Evolutionary conservation across 2,888 invertebrate species (phyloP).

Genomic region (Oscheius sp.): DNA sequence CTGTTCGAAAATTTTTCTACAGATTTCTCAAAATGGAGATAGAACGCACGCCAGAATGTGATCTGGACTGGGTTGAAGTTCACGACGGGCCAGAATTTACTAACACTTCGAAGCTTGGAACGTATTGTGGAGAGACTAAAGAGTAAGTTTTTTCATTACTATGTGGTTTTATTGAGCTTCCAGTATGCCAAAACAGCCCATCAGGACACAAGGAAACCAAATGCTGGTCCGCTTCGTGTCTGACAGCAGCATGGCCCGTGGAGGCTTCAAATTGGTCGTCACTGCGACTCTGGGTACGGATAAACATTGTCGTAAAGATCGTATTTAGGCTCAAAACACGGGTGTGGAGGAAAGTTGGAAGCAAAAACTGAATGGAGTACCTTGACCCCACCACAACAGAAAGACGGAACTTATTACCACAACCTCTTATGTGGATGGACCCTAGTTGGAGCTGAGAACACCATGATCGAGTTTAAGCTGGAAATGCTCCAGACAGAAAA

Average conservation of each 20-base stretch:
- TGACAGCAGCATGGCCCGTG: constrained; percentile 56
- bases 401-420: constrained; percentile 53
- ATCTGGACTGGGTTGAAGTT: constrained; percentile 65
- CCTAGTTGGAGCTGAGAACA: constrained; percentile 46
- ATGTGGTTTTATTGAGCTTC: constrained; percentile 9
- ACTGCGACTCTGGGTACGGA: constrained; percentile 59
- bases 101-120: constrained; percentile 47
- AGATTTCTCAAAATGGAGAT: constrained; percentile 62
- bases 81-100: constrained; percentile 52
- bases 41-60: constrained; percentile 48
- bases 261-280: constrained; percentile 65
- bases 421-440: constrained; percentile 67
- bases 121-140: constrained; percentile 58
- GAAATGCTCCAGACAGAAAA: constrained; percentile 48
- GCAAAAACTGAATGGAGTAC: constrained; percentile 63
- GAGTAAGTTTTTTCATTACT: constrained; percentile 1
- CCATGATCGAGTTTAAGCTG: constrained; percentile 45
- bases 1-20: not conserved
- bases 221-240: constrained; percentile 62
- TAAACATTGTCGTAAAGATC: not conserved
- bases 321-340: constrained; percentile 56
- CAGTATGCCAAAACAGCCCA: constrained; percentile 52
- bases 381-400: constrained; percentile 54
- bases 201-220: constrained; percentile 45
- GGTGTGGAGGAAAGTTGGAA: constrained; percentile 68